Percentiles rank a stretch among this genome's conserved stretches.
Evolutionary conservation across 2,797 vertebrate genomes (phyloP).

Genomic region (Manis crassicaudata): DNA sequence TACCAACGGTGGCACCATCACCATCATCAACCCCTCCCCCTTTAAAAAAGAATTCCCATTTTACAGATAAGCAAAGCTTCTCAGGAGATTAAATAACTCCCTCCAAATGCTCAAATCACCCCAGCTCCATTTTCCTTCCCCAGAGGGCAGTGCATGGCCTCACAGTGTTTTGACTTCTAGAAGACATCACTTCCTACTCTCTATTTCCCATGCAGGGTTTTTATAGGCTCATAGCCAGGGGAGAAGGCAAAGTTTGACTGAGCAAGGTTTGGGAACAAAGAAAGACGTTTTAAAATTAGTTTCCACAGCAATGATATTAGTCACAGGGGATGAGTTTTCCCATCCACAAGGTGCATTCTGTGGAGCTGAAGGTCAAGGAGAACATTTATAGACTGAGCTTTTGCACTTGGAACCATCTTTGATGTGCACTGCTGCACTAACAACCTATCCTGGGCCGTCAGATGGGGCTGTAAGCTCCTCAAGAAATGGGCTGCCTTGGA

Average conservation of each 20-base stretch:
- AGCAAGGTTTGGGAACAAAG: not conserved
- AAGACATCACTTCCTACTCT: not conserved
- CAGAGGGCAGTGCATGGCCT: not conserved
- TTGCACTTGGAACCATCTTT: not conserved
- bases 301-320: not conserved
- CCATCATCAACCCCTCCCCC: too few relatives aligned
- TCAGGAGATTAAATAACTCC: not conserved
- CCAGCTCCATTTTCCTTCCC: not conserved
- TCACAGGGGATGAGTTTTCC: not conserved
- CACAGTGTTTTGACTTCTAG: not conserved
- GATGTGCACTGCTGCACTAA: not conserved
- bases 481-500: not conserved
- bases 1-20: not conserved
- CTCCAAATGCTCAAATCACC: not conserved
- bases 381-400: not conserved
- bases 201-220: not conserved
- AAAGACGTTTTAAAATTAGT: constrained; percentile 14
- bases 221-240: not conserved
- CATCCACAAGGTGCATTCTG: constrained; percentile 23
- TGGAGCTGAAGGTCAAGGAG: not conserved
- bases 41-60: not conserved
- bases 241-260: not conserved
- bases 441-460: too few relatives aligned
- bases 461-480: not conserved
- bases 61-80: not conserved